Percentiles rank a stretch among this genome's conserved stretches.
Conservation (phyloP, 2,888 invertebrate species). For the Drosophila kanekoi region DNA sequence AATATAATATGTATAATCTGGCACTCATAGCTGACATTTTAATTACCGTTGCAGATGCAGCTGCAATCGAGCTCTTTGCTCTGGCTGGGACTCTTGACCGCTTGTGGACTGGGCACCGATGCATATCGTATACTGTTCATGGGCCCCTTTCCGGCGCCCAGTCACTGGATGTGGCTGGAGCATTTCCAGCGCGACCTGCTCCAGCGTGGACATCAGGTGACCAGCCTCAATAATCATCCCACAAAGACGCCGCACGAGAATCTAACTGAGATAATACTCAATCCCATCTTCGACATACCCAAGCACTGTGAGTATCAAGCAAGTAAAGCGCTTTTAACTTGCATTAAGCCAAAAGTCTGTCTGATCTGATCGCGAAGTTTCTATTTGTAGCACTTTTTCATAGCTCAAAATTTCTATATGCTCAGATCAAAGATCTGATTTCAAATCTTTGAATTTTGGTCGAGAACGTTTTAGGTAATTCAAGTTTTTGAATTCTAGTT, state of each 20-base stretch:
- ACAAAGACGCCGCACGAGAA: slow-evolving; percentile 84
- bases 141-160: slow-evolving; percentile 85
- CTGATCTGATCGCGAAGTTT: no score
- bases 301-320: slow-evolving; percentile 77
- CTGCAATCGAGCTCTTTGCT: slow-evolving; percentile 48
- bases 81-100: slow-evolving; percentile 40
- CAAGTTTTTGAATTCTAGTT: no score
- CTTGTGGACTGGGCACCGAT: slow-evolving; percentile 18
- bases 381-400: no score
- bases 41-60: slow-evolving; percentile 43
- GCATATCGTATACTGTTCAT: slow-evolving; percentile 82
- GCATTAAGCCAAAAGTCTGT: no score
- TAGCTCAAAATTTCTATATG: no score
- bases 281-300: slow-evolving; percentile 83
- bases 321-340: no score
- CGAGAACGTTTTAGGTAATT: no score
- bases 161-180: slow-evolving; percentile 85
- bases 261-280: slow-evolving; percentile 84
- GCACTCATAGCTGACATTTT: slow-evolving; percentile 33
- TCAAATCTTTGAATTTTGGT: no score
- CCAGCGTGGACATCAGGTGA: slow-evolving; percentile 85
- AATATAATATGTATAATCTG: slow-evolving; percentile 29
- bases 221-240: slow-evolving; percentile 81
- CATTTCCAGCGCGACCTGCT: slow-evolving; percentile 83
- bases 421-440: no score